phyloP scores from a whole-genome alignment of 1,140 invertebrate species.

The Drosophila hydei region DNA sequence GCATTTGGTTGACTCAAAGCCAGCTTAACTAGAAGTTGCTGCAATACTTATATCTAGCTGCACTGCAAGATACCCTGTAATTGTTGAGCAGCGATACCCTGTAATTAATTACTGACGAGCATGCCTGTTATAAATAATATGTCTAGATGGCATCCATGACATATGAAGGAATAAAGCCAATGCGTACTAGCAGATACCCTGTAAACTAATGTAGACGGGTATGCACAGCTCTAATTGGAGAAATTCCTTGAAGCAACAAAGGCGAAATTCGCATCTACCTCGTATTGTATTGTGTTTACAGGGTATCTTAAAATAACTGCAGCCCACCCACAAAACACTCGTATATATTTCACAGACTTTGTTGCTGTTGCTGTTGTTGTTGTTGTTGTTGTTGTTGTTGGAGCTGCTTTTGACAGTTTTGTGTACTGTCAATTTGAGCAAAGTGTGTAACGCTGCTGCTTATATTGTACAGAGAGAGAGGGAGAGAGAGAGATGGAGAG shows the following conservation, averaged over 20 bases:
- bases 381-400: constrained; percentile 23
- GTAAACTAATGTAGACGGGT: not conserved
- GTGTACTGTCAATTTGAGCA: constrained; percentile 78
- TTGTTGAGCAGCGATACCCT: not conserved
- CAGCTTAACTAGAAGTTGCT: too few species aligned
- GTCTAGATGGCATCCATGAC: too few species aligned
- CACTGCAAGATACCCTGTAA: not conserved
- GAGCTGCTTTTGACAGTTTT: constrained; percentile 76
- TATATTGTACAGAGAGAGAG: constrained; percentile 23
- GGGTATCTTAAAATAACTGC: constrained; percentile 24
- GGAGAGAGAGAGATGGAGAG: not conserved
- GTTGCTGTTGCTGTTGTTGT: constrained; percentile 15
- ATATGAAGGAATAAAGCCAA: not conserved
- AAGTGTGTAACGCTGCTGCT: constrained; percentile 50
- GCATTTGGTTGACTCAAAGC: not conserved
- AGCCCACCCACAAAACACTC: constrained; percentile 32
- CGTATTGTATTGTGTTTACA: not conserved
- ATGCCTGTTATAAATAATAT: too few species aligned
- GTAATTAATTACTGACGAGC: too few species aligned
- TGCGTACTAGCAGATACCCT: not conserved
- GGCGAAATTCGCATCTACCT: too few species aligned
- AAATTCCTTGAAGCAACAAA: too few species aligned
- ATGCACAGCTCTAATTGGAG: too few species aligned
- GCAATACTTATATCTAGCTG: not conserved
- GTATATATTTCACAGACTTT: constrained; percentile 48